Evolutionary conservation across 2,888 invertebrate genomes (phyloP), one percentile per base, ranked within the genome.

Genomic region (Pocota personata): DNA sequence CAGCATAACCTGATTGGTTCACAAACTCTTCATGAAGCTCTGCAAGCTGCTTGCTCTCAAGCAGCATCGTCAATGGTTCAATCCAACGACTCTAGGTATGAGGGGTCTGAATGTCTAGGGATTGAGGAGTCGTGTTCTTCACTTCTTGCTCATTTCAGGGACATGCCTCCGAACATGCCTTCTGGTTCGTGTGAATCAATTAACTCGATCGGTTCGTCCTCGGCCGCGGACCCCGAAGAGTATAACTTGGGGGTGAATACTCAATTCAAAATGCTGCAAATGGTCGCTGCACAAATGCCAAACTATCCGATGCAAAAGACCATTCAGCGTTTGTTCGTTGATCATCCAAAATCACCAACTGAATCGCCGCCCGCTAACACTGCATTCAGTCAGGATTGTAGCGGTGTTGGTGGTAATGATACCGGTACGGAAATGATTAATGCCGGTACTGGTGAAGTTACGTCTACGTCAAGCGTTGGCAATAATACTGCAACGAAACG

Each of bases 331-430:
- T 90, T 92, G 79, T 92, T 92, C 78, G 91, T 90, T 67, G 92
- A 92, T 87, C 92, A 92, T 84, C 92, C 92, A n/a, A 93, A 93
- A 88, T 92, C 93, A 14, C 92, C 93, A 24, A 91, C 92, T 40
- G 93, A 92, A 87, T 91, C 93, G 43, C 90, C 90, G 30, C 90
- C 90, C 50, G 71, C 76, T 30, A 72, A 55, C 8, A 55, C 86
- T 35, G 48, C 19, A 1, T 86, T 86, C 32, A 77, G 37, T 50
- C 76, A 77, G 32, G 82, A 82, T 19, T 86, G 86, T 12, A 82
- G 48, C 52, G 71, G 52, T 40, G 24, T 66, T 32, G 72, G 71
- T 30, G 72, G 75, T 5, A 62, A 14, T 16, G 79, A 79, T 7
- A 3, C 57, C 2, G 35, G 46, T 3, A 27, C 69, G 1, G 84